Evolutionary conservation across 2,888 invertebrate genomes (phyloP), one percentile per base, ranked within the genome.

Genomic region (Pheosia gnoma): DNA sequence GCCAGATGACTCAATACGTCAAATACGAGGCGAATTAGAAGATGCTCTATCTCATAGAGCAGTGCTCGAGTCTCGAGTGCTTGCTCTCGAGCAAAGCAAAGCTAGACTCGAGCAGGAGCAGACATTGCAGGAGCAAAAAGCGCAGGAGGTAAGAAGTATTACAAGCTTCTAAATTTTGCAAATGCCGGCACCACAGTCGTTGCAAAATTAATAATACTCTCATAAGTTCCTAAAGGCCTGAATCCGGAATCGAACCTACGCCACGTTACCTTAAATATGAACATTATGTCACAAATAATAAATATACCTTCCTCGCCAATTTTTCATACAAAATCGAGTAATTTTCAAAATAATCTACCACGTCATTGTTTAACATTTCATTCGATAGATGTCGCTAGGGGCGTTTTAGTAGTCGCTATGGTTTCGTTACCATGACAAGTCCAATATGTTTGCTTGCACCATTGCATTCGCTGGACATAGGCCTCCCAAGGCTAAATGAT

Each of bases 61-160:
- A 0, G 89, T 88, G 69, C 84, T 94, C 43, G 93, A 94, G 79
- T 84, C 88, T 0, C 83, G 88, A 39, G 85, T 91, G 55, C 83
- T 84, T 63, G 88, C 89, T 66, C 71, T 94, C 53, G 91, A 94
- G 74, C 83, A 88, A 65, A 94, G 89, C 75, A 92, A 83, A 67
- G 90, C 90, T 3, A 84, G 88, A 62, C 74, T 93, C 37, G 86
- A 92, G 78, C 86, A 88, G 68, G 91, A 94, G 82, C 92, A 88
- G 65, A 72, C 82, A 0, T 57, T 94, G 58, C 92, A 93, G 56
- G 92, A 95, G 51, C 91, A 94, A 65, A 88, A 83, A 45, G 93
- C 93, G 0, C 81, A 86, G n/a, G 93, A 93, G 85, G 93, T 93
- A 62, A 78, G 75, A 43, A 13, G n/a, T 43, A 39, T 25, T 25